Percentiles rank a stretch among this genome's conserved stretches.
Evolutionary conservation across 2,113 vertebrate species (phyloP).

Genomic region (Otus sunia): DNA sequence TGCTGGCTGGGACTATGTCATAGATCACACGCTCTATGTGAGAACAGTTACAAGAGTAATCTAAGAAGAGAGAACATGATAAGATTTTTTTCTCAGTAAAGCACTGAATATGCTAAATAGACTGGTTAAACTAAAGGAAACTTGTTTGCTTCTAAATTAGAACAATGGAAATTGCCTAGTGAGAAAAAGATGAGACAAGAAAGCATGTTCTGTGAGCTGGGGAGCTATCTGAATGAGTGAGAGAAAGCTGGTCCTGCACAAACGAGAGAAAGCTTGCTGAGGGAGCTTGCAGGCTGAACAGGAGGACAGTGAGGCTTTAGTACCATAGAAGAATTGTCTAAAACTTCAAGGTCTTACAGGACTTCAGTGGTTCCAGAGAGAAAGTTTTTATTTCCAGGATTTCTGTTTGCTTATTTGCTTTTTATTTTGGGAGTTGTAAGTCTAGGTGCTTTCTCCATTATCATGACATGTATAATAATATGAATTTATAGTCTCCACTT

Average conservation of each 20-base stretch:
- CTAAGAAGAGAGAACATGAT: neutral
- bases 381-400: neutral
- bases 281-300: neutral
- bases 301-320: neutral
- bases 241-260: neutral
- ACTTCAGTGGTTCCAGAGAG: accelerated
- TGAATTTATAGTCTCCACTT: neutral
- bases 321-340: neutral
- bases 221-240: neutral
- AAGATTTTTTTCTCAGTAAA: neutral
- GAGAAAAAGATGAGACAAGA: neutral
- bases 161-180: neutral
- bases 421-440: neutral
- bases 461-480: neutral
- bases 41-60: neutral
- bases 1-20: neutral
- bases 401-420: neutral
- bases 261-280: neutral
- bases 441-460: neutral
- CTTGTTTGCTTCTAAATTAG: neutral
- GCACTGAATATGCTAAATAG: neutral
- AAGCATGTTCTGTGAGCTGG: neutral
- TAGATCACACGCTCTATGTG: neutral
- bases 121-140: neutral
- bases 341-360: neutral